Evolutionary conservation across 1,140 invertebrate species (phyloP).

Genomic region (Drosophila mauritiana): DNA sequence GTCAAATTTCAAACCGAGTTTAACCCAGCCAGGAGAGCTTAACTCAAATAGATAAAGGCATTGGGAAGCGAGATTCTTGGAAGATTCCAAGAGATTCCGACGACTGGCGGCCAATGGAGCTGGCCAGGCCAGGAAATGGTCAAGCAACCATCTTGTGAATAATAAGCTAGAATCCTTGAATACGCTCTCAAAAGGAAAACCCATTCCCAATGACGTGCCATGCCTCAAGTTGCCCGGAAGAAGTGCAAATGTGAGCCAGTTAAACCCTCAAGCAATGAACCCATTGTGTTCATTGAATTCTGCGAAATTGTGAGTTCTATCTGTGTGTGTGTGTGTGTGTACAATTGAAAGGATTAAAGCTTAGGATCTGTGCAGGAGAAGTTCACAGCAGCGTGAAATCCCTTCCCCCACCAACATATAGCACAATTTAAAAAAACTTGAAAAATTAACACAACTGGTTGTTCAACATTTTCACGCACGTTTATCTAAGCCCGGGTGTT

Average conservation of each 20-base stretch:
- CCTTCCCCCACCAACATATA: neutral
- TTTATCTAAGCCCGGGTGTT: too few relatives aligned
- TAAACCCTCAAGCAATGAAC: constrained; percentile 25
- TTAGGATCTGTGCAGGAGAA: neutral
- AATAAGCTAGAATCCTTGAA: constrained; percentile 40
- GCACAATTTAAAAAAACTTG: too few relatives aligned
- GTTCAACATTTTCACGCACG: too few relatives aligned
- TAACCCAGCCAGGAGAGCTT: constrained; percentile 35
- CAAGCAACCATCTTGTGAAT: constrained; percentile 15
- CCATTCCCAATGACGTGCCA: constrained; percentile 22
- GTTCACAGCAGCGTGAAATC: neutral
- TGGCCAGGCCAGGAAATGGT: constrained; percentile 19
- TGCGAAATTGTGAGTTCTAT: constrained; percentile 1
- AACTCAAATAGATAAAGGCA: constrained; percentile 64
- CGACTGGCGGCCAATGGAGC: constrained; percentile 10
- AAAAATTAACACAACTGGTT: too few relatives aligned
- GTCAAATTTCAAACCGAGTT: constrained; percentile 54
- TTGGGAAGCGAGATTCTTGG: constrained; percentile 1
- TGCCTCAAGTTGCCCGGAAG: constrained; percentile 17
- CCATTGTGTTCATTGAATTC: constrained; percentile 26
- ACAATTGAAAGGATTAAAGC: constrained; percentile 12
- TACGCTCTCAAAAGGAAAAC: constrained; percentile 21
- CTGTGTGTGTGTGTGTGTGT: neutral
- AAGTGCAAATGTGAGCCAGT: constrained; percentile 15
- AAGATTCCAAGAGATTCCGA: constrained; percentile 3